phyloP scores from a whole-genome alignment of 2,113 vertebrate species.

The Notiomystis cincta region DNA sequence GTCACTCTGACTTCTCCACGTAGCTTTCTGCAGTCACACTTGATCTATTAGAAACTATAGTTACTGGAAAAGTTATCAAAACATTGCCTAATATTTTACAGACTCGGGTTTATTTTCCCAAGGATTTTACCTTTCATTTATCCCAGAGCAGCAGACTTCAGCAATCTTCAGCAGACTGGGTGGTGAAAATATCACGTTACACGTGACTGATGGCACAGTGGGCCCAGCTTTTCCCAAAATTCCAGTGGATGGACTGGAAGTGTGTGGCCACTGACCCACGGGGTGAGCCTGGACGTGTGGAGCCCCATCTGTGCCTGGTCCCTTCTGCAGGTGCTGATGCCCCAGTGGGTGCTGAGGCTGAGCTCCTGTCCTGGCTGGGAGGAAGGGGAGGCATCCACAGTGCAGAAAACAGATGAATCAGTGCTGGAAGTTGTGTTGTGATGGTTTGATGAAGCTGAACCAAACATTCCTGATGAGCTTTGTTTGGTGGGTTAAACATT shows the following conservation, averaged over 20 bases:
- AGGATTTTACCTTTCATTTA: slow-evolving; percentile 49
- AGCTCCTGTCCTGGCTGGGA: neutral
- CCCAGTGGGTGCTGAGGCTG: neutral
- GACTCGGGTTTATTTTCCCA: slow-evolving; percentile 34
- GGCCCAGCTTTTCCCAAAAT: neutral
- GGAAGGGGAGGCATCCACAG: neutral
- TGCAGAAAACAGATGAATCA: neutral
- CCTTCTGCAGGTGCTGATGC: rapidly evolving
- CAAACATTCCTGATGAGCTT: neutral
- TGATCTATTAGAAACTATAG: neutral
- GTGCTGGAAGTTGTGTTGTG: neutral
- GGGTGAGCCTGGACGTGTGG: rapidly evolving
- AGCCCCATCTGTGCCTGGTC: neutral
- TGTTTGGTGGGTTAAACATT: neutral
- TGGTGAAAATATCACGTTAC: neutral
- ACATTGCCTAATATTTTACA: slow-evolving; percentile 54
- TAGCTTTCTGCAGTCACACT: neutral
- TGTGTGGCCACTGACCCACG: neutral
- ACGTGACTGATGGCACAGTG: neutral
- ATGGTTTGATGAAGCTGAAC: neutral
- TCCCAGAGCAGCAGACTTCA: too few relatives aligned
- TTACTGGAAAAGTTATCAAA: slow-evolving; percentile 49
- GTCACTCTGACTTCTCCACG: neutral
- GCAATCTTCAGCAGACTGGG: neutral
- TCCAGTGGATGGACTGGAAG: neutral